Evolutionary conservation across 2,888 invertebrate species (phyloP).

Genomic region (Gisinianus flammeolus): DNA sequence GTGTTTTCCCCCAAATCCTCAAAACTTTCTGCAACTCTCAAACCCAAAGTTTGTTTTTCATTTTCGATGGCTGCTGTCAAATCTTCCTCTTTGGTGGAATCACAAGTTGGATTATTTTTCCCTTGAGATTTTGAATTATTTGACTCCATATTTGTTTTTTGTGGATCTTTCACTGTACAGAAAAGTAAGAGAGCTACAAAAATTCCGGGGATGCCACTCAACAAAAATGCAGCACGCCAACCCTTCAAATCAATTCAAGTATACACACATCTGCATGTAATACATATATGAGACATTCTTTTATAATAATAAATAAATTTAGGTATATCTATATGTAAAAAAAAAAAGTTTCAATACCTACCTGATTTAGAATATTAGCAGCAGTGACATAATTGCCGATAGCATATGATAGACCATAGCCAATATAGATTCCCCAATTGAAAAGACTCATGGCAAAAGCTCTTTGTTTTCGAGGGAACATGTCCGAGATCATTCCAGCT

Average conservation of each 20-base stretch:
- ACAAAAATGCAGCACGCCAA: constrained; percentile 83
- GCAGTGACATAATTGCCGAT: constrained; percentile 84
- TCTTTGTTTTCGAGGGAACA: constrained; percentile 67
- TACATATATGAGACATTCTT: too few species aligned
- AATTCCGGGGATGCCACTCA: constrained; percentile 77
- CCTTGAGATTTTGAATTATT: background rate
- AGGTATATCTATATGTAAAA: background rate
- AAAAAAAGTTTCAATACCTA: constrained; percentile 61
- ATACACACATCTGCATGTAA: too few species aligned
- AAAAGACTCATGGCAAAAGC: constrained; percentile 90
- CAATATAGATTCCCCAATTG: constrained; percentile 95
- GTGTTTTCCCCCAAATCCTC: constrained; percentile 34
- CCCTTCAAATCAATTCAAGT: constrained; percentile 65
- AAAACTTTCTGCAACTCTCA: constrained; percentile 59
- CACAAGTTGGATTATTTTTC: background rate
- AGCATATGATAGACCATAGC: constrained; percentile 90
- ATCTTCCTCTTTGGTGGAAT: constrained; percentile 4
- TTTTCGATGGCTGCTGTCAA: background rate
- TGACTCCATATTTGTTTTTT: constrained; percentile 65
- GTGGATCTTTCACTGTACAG: constrained; percentile 77
- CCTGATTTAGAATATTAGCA: constrained; percentile 75
- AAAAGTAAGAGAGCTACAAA: constrained; percentile 75
- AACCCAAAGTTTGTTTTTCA: constrained; percentile 55
- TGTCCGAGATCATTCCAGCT: constrained; percentile 81
- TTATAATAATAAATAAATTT: background rate